Evolutionary conservation across 2,888 invertebrate genomes (phyloP), one percentile per base, ranked within the genome.

Genomic region (Polietes domitor): DNA sequence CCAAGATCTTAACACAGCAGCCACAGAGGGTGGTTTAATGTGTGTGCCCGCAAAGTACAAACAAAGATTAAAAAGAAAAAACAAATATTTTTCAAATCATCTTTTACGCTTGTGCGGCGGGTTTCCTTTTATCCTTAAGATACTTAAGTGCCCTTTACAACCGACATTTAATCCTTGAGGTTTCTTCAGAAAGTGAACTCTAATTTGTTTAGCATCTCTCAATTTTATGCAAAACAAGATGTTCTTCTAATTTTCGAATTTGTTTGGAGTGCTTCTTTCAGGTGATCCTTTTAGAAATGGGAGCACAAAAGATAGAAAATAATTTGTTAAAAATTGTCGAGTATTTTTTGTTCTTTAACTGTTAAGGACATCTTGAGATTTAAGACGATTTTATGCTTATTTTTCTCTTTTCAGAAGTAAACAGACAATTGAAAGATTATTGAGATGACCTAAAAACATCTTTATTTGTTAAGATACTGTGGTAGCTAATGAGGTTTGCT

Each of bases 191-290:
- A 37, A 37, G n/a, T 37, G 37, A 37, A 37, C 12, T 37, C 47
- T 12, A 28, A 63, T 76, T 50, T 24, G n/a, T n/a, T 82, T 71
- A 55, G 19, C 75, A 75, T 72, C 17, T 19, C 53, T 53, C 53
- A 53, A 53, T 53, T 53, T 53, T 53, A 53, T 24, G 53, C 53
- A 53, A 53, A 53, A 53, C 24, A 53, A 53, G 53, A 53, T 53
- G 53, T 53, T 50, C 21, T 21, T 68, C 76, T 63, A 80, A 80
- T 82, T 83, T 21, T 68, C 76, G 53, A 80, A 80, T 82, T 83
- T 58, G 53, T 73, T 83, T 73, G 76, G 47, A 73, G 7, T 47
- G 41, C 4, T 72, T 47, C 7, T 15, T 70, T 9, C 32, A 10
- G 37, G 10, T 37, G 37, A 37, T 37, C 37, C 37, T 37, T 7